phyloP scores from a whole-genome alignment of 2,888 invertebrate species.

The Venusia cambrica region DNA sequence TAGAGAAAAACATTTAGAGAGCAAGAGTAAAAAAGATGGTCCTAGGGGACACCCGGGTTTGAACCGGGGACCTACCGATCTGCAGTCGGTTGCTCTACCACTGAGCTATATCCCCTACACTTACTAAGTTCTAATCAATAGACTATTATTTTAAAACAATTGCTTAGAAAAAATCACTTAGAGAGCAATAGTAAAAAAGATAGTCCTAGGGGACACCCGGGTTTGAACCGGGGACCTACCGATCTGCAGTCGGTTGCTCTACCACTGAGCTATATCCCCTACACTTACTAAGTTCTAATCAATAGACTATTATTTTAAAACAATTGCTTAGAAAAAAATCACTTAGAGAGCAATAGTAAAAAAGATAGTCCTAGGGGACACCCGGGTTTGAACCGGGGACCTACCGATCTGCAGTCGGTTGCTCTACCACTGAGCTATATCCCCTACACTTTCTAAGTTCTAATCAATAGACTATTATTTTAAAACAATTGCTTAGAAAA shows the following conservation, averaged over 20 bases:
- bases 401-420: constrained; percentile 17
- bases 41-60: constrained; percentile 18
- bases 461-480: no score
- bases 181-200: constrained; percentile 1
- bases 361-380: constrained; percentile 11
- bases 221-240: constrained; percentile 23
- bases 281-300: no score
- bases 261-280: constrained; percentile 24
- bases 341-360: no score
- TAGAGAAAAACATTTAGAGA: no score
- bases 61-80: constrained; percentile 18
- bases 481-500: no score
- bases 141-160: no score
- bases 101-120: constrained; percentile 20
- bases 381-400: constrained; percentile 19
- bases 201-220: constrained; percentile 14
- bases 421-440: constrained; percentile 22
- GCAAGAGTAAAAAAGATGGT: no score
- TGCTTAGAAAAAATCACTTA: no score
- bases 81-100: constrained; percentile 17
- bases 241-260: constrained; percentile 23
- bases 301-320: no score
- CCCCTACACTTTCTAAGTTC: constrained; percentile 8
- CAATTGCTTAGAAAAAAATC: no score
- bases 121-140: no score